These are phyloP conservation scores for Cheilosia scutellata DNA, from an alignment of 2,888 invertebrate genomes.

Conservation along the genomic window DNA sequence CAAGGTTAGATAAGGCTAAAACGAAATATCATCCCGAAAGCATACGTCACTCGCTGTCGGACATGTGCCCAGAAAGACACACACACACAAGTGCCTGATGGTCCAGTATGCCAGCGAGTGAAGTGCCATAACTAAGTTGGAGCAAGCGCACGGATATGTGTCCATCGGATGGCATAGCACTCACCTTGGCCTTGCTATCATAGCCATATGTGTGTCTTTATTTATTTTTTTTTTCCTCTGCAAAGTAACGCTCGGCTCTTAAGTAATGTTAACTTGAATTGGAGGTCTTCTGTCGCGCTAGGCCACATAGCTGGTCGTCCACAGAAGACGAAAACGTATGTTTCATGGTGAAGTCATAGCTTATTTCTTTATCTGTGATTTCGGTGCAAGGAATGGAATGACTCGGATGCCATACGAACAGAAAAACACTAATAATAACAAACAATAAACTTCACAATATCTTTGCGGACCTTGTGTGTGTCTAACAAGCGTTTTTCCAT, in stretches of 20 bases:
- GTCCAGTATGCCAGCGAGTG: conserved; percentile 11
- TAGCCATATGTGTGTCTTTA: not conserved
- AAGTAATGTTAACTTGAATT: conserved; percentile 62
- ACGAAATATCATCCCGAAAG: conserved; percentile 71
- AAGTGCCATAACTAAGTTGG: conserved; percentile 74
- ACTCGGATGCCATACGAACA: conserved; percentile 13
- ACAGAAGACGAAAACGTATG: conserved; percentile 39
- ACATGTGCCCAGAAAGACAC: conserved; percentile 51
- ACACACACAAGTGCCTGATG: conserved; percentile 11
- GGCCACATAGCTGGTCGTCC: conserved; percentile 14
- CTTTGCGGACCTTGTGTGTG: conserved; percentile 42
- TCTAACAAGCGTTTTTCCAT: conserved; percentile 73
- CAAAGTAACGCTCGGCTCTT: conserved; percentile 29
- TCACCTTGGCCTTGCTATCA: conserved; percentile 57
- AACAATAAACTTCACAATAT: conserved; percentile 71
- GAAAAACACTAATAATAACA: conserved; percentile 73
- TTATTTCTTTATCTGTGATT: conserved; percentile 76
- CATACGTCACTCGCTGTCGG: conserved; percentile 72
- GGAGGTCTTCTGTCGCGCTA: conserved; percentile 67
- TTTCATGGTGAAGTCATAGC: conserved; percentile 63
- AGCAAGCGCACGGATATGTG: conserved; percentile 39
- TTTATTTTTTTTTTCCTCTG: not conserved
- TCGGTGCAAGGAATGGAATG: conserved; percentile 50
- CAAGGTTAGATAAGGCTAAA: conserved; percentile 72
- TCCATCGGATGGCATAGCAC: conserved; percentile 48